Conservation (phyloP, 2,113 vertebrate species). For the Spilogale gracilis region DNA sequence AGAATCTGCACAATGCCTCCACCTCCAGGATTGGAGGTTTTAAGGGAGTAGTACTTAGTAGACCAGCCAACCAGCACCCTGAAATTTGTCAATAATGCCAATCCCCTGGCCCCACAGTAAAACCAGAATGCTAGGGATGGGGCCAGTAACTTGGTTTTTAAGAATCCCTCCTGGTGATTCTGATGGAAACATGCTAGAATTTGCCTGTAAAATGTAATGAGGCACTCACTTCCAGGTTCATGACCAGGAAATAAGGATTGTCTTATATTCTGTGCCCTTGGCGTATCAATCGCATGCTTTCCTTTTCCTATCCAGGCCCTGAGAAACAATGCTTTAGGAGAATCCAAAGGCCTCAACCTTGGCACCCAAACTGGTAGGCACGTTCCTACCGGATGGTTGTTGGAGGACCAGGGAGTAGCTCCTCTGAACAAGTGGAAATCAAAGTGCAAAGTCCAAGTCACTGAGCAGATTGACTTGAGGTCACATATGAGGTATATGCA, state of each 20-base stretch:
- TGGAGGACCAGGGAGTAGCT: neutral
- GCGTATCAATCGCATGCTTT: neutral
- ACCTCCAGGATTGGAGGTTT: neutral
- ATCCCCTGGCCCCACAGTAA: neutral
- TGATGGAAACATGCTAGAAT: neutral
- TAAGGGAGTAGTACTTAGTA: neutral
- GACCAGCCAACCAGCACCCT: neutral
- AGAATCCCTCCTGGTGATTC: neutral
- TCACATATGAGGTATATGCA: neutral
- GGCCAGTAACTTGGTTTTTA: neutral
- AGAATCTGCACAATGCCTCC: neutral
- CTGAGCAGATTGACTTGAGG: neutral
- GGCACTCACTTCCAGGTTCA: neutral
- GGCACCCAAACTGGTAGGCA: fast-evolving
- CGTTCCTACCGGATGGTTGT: neutral
- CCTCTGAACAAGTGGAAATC: neutral
- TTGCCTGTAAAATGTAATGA: neutral
- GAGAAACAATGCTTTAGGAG: neutral
- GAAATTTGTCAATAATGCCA: neutral
- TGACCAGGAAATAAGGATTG: neutral
- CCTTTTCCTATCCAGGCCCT: neutral
- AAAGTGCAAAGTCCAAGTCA: neutral
- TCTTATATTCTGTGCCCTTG: neutral
- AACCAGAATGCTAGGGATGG: neutral
- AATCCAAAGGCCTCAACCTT: neutral